Evolutionary conservation across 2,888 invertebrate species (phyloP).

Genomic region (Gandaritis pyraliata): DNA sequence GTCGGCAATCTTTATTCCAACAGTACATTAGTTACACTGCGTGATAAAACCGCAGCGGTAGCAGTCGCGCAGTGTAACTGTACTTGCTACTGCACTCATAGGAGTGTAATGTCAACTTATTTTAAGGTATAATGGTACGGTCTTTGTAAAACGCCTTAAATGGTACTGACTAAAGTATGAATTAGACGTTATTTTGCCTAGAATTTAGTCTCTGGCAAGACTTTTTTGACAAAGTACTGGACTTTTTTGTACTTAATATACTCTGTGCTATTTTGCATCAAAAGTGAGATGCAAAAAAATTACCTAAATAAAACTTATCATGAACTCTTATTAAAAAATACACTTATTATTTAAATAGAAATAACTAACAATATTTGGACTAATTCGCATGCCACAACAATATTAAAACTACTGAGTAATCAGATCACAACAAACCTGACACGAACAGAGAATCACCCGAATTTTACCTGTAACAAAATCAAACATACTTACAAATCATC

Average conservation of each 20-base stretch:
- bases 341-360: conserved; percentile 18
- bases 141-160: too few species aligned
- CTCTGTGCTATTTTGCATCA: neutral
- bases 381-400: conserved; percentile 39
- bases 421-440: conserved; percentile 34
- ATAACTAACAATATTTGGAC: conserved; percentile 47
- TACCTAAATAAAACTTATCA: neutral
- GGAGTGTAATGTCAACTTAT: too few species aligned
- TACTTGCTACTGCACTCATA: too few species aligned
- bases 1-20: too few species aligned
- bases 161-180: too few species aligned
- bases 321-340: conserved; percentile 7
- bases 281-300: neutral
- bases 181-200: too few species aligned
- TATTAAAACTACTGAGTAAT: conserved; percentile 25
- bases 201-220: too few species aligned
- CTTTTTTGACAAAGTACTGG: too few species aligned
- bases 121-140: too few species aligned
- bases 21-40: too few species aligned
- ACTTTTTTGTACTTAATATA: neutral
- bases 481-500: neutral
- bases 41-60: too few species aligned
- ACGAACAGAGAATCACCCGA: conserved; percentile 36
- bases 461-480: conserved; percentile 46
- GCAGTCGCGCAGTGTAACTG: too few species aligned